Conservation (phyloP, 2,113 vertebrate genomes). For the Passer montanus region DNA sequence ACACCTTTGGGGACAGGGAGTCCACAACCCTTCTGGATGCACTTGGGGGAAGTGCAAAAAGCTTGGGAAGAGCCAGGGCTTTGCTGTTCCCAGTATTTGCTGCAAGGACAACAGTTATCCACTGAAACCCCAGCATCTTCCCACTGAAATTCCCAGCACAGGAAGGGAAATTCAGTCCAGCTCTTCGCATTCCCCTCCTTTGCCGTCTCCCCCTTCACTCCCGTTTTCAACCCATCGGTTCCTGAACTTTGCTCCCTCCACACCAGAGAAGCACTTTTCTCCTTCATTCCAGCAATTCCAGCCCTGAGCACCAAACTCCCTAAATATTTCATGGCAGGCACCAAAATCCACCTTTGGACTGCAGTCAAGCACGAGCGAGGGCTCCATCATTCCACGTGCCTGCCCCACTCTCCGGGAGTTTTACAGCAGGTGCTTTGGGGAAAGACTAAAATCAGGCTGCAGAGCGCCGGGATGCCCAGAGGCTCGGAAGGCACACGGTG, state of each 20-base stretch:
- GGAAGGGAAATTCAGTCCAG: rapidly evolving
- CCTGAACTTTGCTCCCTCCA: not conserved
- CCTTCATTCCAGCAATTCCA: not conserved
- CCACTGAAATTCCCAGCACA: not conserved
- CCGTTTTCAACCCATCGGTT: rapidly evolving
- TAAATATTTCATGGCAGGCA: not conserved
- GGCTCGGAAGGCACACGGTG: rapidly evolving
- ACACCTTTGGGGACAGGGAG: not conserved
- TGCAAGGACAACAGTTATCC: not conserved
- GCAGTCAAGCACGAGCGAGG: not conserved
- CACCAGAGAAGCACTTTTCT: rapidly evolving
- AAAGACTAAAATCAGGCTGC: not conserved
- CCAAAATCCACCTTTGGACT: not conserved
- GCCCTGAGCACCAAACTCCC: not conserved
- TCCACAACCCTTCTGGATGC: not conserved
- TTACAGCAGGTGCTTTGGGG: not conserved
- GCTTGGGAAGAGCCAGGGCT: not conserved
- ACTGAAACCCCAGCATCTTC: not conserved
- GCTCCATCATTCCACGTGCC: rapidly evolving
- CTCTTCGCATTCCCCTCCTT: not conserved
- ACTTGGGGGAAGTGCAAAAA: not conserved
- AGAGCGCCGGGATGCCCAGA: rapidly evolving
- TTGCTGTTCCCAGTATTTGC: rapidly evolving
- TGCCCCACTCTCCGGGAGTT: not conserved
- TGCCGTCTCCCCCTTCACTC: too few relatives aligned